phyloP scores from a whole-genome alignment of 2,113 vertebrate genomes.

The Actinemys pallida region DNA sequence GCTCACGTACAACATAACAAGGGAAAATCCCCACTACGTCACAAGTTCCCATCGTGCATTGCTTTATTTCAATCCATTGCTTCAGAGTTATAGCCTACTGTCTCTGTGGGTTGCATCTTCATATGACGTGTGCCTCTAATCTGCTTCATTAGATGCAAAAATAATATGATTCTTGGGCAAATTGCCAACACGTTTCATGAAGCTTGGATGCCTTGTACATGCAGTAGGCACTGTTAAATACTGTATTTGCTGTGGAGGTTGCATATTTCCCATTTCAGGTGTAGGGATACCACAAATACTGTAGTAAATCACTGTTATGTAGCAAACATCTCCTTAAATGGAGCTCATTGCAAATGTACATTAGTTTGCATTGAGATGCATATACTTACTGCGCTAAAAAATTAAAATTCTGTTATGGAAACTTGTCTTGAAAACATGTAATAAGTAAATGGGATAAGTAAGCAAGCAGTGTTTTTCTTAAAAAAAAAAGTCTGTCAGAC shows the following conservation, averaged over 20 bases:
- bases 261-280: background rate
- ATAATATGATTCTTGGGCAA: background rate
- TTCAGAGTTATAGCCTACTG: background rate
- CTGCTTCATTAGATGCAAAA: background rate
- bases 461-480: background rate
- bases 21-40: no score
- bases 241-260: background rate
- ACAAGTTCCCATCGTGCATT: rapidly evolving
- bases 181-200: background rate
- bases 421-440: background rate
- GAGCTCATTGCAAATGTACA: background rate
- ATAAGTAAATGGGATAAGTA: background rate
- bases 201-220: background rate
- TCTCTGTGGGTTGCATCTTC: background rate
- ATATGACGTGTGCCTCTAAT: background rate
- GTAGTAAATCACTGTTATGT: rapidly evolving
- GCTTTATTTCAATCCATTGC: background rate
- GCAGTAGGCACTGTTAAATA: rapidly evolving
- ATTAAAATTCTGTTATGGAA: background rate
- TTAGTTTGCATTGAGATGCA: background rate
- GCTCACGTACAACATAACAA: no score
- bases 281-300: background rate
- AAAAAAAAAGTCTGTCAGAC: background rate
- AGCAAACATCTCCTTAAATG: background rate
- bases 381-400: background rate